These are phyloP conservation scores for Ara ararauna DNA, from an alignment of 2,797 vertebrate species.

Conservation along the genomic window DNA sequence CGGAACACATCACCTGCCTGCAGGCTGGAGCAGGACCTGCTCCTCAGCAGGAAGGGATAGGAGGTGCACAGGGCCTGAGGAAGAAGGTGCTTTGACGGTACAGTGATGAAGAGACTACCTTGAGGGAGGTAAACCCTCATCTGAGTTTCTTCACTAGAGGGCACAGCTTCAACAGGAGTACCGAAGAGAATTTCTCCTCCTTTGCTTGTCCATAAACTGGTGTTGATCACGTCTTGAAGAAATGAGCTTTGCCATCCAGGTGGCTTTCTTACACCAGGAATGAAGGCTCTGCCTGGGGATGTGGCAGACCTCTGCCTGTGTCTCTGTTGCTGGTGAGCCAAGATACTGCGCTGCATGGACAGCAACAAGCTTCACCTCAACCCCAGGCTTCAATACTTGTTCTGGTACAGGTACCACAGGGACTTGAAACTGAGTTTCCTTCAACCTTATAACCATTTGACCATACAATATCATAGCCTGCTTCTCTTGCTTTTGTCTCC, in stretches of 20 bases:
- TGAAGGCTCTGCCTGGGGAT: background rate
- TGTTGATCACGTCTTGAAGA: background rate
- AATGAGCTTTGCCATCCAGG: background rate
- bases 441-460: background rate
- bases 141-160: background rate
- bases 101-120: background rate
- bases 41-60: background rate
- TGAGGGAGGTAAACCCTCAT: background rate
- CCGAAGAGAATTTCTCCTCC: background rate
- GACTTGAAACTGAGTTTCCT: background rate
- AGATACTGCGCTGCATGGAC: background rate
- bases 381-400: background rate
- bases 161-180: background rate
- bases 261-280: background rate
- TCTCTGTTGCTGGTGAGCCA: background rate
- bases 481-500: background rate
- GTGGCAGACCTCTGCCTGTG: background rate
- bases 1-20: fast-evolving
- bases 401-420: background rate
- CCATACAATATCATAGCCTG: background rate
- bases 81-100: background rate
- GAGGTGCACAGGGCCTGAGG: background rate
- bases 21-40: background rate
- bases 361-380: background rate
- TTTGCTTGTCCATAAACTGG: background rate